These are phyloP conservation scores for Neosilurus hyrtlii DNA, from an alignment of 2,797 vertebrate genomes.

Conservation along the genomic window DNA sequence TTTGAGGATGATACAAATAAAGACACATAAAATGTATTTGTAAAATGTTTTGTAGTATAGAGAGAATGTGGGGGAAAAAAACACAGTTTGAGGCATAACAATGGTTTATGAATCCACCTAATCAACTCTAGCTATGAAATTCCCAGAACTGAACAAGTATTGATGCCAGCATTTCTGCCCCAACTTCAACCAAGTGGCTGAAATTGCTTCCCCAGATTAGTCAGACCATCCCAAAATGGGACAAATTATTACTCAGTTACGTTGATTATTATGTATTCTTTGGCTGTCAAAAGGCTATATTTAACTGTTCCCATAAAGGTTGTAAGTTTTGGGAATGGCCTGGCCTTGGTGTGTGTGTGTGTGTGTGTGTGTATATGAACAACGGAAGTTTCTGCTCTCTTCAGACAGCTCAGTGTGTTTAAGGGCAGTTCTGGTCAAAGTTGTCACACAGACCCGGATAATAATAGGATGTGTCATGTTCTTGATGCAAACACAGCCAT, in stretches of 20 bases:
- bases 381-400: slow-evolving; percentile 58
- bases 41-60: slow-evolving; percentile 2
- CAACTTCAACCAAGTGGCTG: slow-evolving; percentile 36
- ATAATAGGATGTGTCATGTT: slow-evolving; percentile 77
- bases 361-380: slow-evolving; percentile 53
- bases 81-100: neutral
- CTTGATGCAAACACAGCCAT: slow-evolving; percentile 69
- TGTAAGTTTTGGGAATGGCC: slow-evolving; percentile 75
- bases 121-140: slow-evolving; percentile 25
- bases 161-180: slow-evolving; percentile 24
- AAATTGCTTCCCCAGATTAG: slow-evolving; percentile 57
- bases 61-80: neutral
- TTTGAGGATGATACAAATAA: neutral
- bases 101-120: slow-evolving; percentile 15
- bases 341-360: slow-evolving; percentile 65
- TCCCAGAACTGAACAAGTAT: slow-evolving; percentile 26
- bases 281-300: slow-evolving; percentile 74
- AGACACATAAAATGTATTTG: neutral
- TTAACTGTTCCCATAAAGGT: slow-evolving; percentile 80
- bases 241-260: slow-evolving; percentile 67
- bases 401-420: slow-evolving; percentile 67
- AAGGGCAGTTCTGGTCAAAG: slow-evolving; percentile 74
- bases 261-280: slow-evolving; percentile 76
- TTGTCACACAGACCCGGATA: slow-evolving; percentile 75
- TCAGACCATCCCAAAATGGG: slow-evolving; percentile 75